Base-by-base conservation (phyloP, 2,797 vertebrate species). In the Arrhamphus sclerolepis region DNA sequence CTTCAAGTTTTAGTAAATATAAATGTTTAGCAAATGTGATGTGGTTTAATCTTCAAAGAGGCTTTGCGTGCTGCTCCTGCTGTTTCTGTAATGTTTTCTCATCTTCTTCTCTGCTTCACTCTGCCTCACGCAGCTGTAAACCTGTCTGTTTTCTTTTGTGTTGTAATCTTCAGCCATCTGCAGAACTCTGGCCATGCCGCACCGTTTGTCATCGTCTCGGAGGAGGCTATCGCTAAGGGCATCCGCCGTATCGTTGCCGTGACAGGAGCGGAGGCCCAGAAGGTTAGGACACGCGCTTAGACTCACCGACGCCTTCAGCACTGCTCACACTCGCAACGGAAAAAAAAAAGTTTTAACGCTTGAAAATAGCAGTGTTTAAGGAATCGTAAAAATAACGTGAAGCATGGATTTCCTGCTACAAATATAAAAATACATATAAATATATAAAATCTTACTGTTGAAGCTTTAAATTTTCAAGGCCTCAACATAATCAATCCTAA, bases 141-240 rank as follows among this genome's bases (percentile, higher is more conserved):
- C 21, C 42, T 43, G n/a, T 46, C 78, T 71, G 69, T 59, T 29
- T 72, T 55, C 62, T 72, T 67, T 55, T 17, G 70, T 46, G 65
- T 39, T 70, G 8, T 62, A 69, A 52, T 79, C 70, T 24, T 24
- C 73, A 99, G 98, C 72, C 98, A 99, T 81, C 89, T 99, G 80
- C 94, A 82, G 89, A 99, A 98, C 89, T 97, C 98, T 0, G 72
- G 88, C 80, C 97, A 99, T 0, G 93, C 94, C 0, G 93, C 92
- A 1, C 93, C 94, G 6, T 98, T 99, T 65, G 95, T 96, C 85
- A 96, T 99, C 20, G 95, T 98, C 75, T 96, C 95, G 0, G 98
- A 99, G 84, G 98, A 99, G 90, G 97, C 98, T 41, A 98, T 99
- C 74, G 97, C 98, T 72, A 99, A 99, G 86, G 98, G 98, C 71